Evolutionary conservation across 2,113 vertebrate species (phyloP), one percentile per base, ranked within the genome.

Genomic region (Chaetodon auriga): DNA sequence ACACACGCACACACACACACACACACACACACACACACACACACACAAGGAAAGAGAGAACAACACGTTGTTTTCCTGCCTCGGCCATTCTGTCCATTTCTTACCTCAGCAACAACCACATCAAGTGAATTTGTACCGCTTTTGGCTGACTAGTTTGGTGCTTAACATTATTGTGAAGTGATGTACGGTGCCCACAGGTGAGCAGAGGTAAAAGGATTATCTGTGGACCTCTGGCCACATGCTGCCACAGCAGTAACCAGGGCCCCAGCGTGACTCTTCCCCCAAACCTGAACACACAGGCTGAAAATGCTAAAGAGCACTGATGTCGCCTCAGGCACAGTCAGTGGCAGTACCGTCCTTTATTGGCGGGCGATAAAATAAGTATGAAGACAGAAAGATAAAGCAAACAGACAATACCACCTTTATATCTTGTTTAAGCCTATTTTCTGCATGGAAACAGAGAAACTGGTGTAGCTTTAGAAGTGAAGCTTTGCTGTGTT

Each of bases 281-380:
- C 49, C 70, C 23, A 81, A 30, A 82, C 75, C 77, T 58, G 70
- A 81, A 72, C 46, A 64, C 68, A 81, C 62, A 74, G 62, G 69
- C 54, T 87, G 86, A 62, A 95, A 95, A 96, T 94, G 93, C 82
- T 92, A 95, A 95, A 95, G 93, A 93, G 91, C 93, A 91, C 81
- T 80, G 57, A 23, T 55, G 60, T 90, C 70, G 87, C 95, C 93
- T 55, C 57, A 15, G 91, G 92, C 90, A 35, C 76, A 64, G 80
- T 74, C 45, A 72, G 57, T 3, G 25, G 83, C 74, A 23, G 66
- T 77, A 77, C 64, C 15, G 36, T 79, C 83, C 49, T 84, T 89
- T 88, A 88, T 73, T 85, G 70, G 71, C 74, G 80, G 75, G 65
- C 46, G 75, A 75, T 68, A 87, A 75, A 73, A 70, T 58, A n/a